Conservation (phyloP, 2,797 vertebrate species). For the Ctenopoma kingsleyae region DNA sequence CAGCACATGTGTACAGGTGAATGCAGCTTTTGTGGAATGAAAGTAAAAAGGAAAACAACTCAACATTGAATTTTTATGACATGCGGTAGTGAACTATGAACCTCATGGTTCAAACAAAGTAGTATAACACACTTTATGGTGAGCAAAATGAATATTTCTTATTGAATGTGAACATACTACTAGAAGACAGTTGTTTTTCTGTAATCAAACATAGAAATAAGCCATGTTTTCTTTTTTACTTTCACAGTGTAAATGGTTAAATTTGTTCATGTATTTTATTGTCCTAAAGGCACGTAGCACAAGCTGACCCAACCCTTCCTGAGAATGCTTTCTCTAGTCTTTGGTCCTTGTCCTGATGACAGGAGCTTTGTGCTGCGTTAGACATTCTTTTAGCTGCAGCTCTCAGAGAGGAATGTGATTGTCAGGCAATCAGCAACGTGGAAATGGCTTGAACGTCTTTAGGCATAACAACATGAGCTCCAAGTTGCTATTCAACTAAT, state of each 20-base stretch:
- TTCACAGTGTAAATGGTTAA: neutral
- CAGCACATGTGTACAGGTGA: conserved; percentile 12
- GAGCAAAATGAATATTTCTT: neutral
- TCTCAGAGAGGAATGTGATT: conserved; percentile 65
- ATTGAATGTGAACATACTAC: neutral
- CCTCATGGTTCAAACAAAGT: conserved; percentile 24
- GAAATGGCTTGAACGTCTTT: conserved; percentile 32
- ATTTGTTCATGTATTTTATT: neutral
- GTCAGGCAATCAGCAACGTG: conserved; percentile 52
- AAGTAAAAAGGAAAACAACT: conserved; percentile 25
- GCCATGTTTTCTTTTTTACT: neutral
- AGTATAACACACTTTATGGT: neutral
- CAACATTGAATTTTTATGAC: too few species aligned
- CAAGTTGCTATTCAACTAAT: conserved; percentile 1
- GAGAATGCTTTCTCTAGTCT: conserved; percentile 36
- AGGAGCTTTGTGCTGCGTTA: conserved; percentile 63
- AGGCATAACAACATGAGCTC: conserved; percentile 23
- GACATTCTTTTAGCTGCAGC: conserved; percentile 69
- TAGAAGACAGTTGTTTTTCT: neutral
- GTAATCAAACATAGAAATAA: neutral
- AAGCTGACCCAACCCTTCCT: conserved; percentile 39
- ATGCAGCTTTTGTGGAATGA: conserved; percentile 23
- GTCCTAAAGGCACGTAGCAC: conserved; percentile 1
- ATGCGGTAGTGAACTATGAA: conserved; percentile 60
- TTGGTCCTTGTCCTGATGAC: conserved; percentile 46